These are phyloP conservation scores for Epinotia nisella DNA, from an alignment of 2,888 invertebrate genomes.

Conservation along the genomic window DNA sequence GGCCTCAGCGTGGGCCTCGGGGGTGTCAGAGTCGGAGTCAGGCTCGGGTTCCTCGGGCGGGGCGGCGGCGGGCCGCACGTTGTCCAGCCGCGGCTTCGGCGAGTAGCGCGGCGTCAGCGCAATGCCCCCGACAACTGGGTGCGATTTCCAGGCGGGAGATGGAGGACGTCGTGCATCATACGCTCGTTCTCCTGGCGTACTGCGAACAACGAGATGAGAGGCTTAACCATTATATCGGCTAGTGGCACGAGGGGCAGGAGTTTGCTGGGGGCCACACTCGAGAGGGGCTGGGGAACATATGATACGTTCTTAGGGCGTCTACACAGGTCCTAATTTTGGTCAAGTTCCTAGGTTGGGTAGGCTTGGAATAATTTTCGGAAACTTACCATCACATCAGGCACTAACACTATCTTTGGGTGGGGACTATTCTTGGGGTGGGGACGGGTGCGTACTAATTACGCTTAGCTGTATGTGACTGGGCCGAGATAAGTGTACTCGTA, in stretches of 20 bases:
- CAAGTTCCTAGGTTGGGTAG: background rate
- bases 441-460: conserved; percentile 11
- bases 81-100: conserved; percentile 78
- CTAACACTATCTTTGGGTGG: background rate
- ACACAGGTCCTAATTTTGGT: conserved; percentile 29
- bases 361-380: conserved; percentile 12
- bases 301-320: conserved; percentile 32
- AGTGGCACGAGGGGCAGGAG: conserved; percentile 50
- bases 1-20: conserved; percentile 47
- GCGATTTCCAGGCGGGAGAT: conserved; percentile 84
- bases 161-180: conserved; percentile 91
- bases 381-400: background rate
- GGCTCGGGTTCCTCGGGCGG: conserved; percentile 66
- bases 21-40: conserved; percentile 44
- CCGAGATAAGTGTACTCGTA: background rate
- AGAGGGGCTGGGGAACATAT: conserved; percentile 19
- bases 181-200: conserved; percentile 96
- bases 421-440: background rate
- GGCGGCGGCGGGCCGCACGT: conserved; percentile 78
- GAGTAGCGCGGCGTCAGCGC: conserved; percentile 84
- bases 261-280: conserved; percentile 54
- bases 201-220: conserved; percentile 81
- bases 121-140: conserved; percentile 83
- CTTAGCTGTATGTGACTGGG: conserved; percentile 3
- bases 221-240: conserved; percentile 67